Conservation (phyloP, 2,797 vertebrate genomes). For the Pygocentrus nattereri region DNA sequence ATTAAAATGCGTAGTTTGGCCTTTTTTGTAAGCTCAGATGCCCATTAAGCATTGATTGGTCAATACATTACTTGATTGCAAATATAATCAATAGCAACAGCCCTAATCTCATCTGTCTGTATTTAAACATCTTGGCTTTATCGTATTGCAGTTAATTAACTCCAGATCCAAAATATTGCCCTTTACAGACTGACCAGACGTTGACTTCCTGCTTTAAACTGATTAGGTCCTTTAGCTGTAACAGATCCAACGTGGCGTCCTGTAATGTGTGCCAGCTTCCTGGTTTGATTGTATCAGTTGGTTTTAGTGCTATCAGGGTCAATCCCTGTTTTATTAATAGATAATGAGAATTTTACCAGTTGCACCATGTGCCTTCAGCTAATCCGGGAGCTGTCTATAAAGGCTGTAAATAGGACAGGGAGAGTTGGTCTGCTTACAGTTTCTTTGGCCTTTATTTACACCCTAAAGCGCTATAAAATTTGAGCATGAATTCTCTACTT, state of each 20-base stretch:
- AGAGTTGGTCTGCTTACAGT: not conserved
- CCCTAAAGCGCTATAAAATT: not conserved
- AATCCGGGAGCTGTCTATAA: constrained; percentile 8
- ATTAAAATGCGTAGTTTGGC: no score
- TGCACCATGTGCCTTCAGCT: constrained; percentile 30
- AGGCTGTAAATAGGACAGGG: not conserved
- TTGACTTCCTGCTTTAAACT: not conserved
- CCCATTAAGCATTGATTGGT: no score
- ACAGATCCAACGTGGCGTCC: constrained; percentile 5
- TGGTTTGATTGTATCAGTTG: constrained; percentile 25
- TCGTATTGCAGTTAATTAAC: no score
- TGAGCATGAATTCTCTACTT: no score
- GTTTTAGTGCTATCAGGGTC: constrained; percentile 21
- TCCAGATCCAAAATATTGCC: no score
- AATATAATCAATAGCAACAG: no score
- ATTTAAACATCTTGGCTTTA: no score
- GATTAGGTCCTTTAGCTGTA: not conserved
- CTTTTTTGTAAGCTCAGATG: no score
- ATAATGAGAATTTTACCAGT: constrained; percentile 16
- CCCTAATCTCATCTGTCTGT: no score
- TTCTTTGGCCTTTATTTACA: not conserved
- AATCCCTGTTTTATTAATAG: constrained; percentile 37
- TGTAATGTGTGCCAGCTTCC: constrained; percentile 3
- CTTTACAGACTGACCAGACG: not conserved
- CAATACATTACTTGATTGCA: no score